Conservation (phyloP, 2,113 vertebrate species). For the Cervus canadensis region DNA sequence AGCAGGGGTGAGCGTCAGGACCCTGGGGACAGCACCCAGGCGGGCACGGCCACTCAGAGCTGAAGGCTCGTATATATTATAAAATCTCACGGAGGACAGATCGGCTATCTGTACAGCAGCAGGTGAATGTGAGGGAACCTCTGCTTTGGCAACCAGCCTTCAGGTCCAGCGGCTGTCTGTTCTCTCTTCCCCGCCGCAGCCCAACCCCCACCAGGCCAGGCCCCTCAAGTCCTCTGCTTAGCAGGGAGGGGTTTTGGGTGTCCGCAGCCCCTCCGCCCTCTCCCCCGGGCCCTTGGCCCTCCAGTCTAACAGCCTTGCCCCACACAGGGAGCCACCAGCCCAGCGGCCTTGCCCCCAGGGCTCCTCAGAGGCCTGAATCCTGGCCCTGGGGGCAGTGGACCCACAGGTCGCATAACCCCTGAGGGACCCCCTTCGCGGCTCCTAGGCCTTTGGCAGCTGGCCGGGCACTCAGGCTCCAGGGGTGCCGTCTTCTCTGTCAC, state of each 20-base stretch:
- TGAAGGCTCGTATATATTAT: conserved; percentile 64
- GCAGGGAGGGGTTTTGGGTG: background rate
- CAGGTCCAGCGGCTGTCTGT: conserved; percentile 5
- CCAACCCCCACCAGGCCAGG: background rate
- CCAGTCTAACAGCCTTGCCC: background rate
- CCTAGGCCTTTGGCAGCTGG: background rate
- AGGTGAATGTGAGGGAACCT: conserved; percentile 26
- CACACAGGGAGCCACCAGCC: background rate
- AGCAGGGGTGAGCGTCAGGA: background rate
- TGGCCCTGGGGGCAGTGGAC: conserved; percentile 34
- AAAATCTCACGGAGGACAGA: conserved; percentile 64
- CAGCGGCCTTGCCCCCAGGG: conserved; percentile 46
- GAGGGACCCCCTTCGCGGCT: background rate
- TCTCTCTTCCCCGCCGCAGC: background rate
- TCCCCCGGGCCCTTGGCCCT: background rate
- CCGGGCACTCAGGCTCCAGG: background rate
- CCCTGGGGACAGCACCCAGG: background rate
- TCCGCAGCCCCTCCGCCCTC: background rate
- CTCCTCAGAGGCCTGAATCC: conserved; percentile 72
- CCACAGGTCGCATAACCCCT: background rate
- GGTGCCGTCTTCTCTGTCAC: background rate
- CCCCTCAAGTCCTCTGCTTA: background rate
- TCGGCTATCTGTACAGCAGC: conserved; percentile 50
- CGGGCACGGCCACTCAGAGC: background rate
- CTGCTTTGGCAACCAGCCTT: conserved; percentile 63